Percentiles rank a stretch among this genome's conserved stretches.
Conservation (phyloP, 37 sponge, comb jelly and placozoan species). For the Cladorhizidae sp. region DNA sequence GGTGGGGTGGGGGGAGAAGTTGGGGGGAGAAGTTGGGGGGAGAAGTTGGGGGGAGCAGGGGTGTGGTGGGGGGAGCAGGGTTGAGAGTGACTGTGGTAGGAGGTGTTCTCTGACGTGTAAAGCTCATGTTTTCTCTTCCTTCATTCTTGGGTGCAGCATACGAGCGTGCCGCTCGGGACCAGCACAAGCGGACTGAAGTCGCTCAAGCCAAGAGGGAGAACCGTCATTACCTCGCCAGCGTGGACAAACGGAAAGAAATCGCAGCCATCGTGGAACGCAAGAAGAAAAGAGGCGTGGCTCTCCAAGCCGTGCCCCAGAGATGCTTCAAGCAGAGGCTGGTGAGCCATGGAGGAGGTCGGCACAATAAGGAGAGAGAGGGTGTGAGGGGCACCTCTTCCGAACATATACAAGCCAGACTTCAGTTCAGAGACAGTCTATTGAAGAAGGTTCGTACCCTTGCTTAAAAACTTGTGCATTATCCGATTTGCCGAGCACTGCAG, state of each 20-base stretch:
- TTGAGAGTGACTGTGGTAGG: too few species aligned
- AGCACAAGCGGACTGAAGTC: slow-evolving; percentile 82
- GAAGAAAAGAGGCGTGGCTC: slow-evolving; percentile 41
- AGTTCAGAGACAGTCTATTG: background rate
- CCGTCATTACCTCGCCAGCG: slow-evolving; percentile 71
- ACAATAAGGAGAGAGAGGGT: too few species aligned
- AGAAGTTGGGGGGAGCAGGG: too few species aligned
- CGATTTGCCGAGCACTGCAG: too few species aligned
- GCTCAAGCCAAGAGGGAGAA: slow-evolving; percentile 89
- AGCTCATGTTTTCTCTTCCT: too few species aligned
- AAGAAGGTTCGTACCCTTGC: background rate
- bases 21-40: too few species aligned
- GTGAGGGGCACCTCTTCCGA: background rate
- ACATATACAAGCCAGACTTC: background rate
- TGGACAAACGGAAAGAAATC: slow-evolving; percentile 81
- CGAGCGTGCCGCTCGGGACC: slow-evolving; percentile 84
- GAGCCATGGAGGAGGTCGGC: background rate
- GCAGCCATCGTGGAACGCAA: slow-evolving; percentile 80
- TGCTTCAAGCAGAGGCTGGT: slow-evolving; percentile 15
- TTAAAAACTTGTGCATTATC: too few species aligned
- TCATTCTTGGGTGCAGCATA: too few species aligned
- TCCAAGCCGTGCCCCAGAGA: background rate
- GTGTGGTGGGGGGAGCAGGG: too few species aligned
- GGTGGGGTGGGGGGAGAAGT: too few species aligned
- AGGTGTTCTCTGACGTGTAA: too few species aligned